phyloP scores from a whole-genome alignment of 1,140 invertebrate species.

The Trachymyrmex septentrionalis region DNA sequence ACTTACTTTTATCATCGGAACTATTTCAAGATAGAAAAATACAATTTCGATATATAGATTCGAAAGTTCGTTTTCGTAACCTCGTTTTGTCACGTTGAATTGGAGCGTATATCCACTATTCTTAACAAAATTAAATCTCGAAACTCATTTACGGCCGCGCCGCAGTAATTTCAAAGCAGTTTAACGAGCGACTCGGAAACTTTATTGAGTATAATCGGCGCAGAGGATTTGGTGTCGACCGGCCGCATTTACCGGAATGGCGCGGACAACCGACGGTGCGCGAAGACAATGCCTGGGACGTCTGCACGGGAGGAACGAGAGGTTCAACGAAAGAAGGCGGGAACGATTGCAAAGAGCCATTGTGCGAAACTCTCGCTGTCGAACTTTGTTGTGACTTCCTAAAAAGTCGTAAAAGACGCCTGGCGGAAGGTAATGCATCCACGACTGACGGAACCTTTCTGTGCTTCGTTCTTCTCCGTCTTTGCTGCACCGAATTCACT shows the following conservation, averaged over 20 bases:
- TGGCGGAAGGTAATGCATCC: slow-evolving; percentile 67
- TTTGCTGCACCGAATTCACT: slow-evolving; percentile 65
- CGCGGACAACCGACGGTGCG: slow-evolving; percentile 53
- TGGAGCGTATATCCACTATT: neutral
- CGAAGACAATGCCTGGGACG: slow-evolving; percentile 67
- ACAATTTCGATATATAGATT: neutral
- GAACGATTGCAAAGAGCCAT: slow-evolving; percentile 64
- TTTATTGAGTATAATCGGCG: slow-evolving; percentile 72
- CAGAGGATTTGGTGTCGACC: slow-evolving; percentile 57
- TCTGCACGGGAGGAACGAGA: neutral
- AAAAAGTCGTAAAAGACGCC: slow-evolving; percentile 76
- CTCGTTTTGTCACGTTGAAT: slow-evolving; percentile 3
- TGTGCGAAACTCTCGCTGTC: slow-evolving; percentile 74
- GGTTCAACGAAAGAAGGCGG: slow-evolving; percentile 5
- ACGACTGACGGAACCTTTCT: slow-evolving; percentile 65
- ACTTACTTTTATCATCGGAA: slow-evolving; percentile 16
- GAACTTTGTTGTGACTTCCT: slow-evolving; percentile 76
- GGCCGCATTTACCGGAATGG: slow-evolving; percentile 39
- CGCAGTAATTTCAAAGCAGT: slow-evolving; percentile 67
- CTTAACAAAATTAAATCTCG: slow-evolving; percentile 50
- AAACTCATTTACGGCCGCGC: slow-evolving; percentile 67
- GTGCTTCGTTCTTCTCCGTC: slow-evolving; percentile 51
- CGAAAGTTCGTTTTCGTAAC: slow-evolving; percentile 44
- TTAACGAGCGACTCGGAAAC: slow-evolving; percentile 68
- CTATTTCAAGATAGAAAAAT: slow-evolving; percentile 16